Evolutionary conservation across 2,797 vertebrate genomes (phyloP), one percentile per base, ranked within the genome.

Genomic region (Lophius americanus): DNA sequence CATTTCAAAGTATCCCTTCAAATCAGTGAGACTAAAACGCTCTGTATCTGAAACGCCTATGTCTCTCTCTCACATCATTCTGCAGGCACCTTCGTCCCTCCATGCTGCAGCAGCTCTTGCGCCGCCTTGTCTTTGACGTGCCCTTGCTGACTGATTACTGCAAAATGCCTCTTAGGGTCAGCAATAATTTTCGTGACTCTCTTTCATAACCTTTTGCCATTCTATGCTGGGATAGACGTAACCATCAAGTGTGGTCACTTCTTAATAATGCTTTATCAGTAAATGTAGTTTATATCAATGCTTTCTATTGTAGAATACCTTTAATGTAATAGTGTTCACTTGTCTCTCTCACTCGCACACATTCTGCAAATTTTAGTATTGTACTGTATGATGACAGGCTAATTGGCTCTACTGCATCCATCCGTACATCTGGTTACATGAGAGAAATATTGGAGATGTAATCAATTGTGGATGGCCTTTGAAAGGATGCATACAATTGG

Each of bases 111-210:
- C 98, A 98, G 73, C 94, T 99, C 54, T 89, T 99, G 81, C 94
- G 95, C 52, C 95, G 96, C 57, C 95, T 99, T 1, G 97, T 98
- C 82, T 99, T 99, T 90, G 98, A 99, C 66, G 97, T 99, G 67
- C 98, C 98, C 6, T 92, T 97, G 75, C 95, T 99, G 81, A 96
- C 93, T 43, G 98, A 99, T 72, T 98, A 98, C 90, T 98, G 97
- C 93, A 98, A 97, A 94, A 99, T 99, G 98, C 96, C 98, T 78
- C 94, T 99, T 5, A 97, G 97, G 96, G 98, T 99, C 92, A 74
- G 85, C 37, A 60, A 61, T 58, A 46, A 3, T 50, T 71, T 69
- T 55, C n/a, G 54, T 77, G 0, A n/a, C 44, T 58, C 76, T 61
- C 71, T 49, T 49, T 44, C 51, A 9, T 52, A 59, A 73, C 23